These are phyloP conservation scores for Erebia aethiops DNA, from an alignment of 2,888 invertebrate genomes.

Conservation along the genomic window DNA sequence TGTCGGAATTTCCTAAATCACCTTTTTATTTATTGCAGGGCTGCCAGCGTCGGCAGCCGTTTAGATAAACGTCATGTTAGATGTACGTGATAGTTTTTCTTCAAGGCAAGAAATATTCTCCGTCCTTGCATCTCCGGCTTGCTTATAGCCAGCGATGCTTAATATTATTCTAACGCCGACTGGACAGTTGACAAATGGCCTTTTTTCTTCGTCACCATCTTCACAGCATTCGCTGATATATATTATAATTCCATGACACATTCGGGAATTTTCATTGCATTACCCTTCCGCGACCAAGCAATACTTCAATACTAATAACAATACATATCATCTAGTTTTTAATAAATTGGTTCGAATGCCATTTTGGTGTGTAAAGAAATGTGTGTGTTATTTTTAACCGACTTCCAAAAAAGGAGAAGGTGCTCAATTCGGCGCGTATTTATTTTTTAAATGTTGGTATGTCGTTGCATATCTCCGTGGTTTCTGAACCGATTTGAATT, in stretches of 20 bases:
- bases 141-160: constrained; percentile 2
- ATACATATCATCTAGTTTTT: not conserved
- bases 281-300: not conserved
- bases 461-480: too few relatives aligned
- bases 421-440: too few relatives aligned
- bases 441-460: too few relatives aligned
- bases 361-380: too few relatives aligned
- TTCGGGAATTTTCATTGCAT: not conserved
- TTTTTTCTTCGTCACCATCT: not conserved
- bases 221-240: not conserved
- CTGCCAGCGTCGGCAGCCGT: constrained; percentile 66
- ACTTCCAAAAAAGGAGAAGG: too few relatives aligned
- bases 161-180: not conserved
- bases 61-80: constrained; percentile 68
- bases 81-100: constrained; percentile 40
- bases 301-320: too few relatives aligned
- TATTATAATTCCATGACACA: not conserved
- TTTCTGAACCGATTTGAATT: too few relatives aligned
- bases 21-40: constrained; percentile 77
- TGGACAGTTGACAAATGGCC: not conserved
- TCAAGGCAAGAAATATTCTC: constrained; percentile 14
- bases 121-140: constrained; percentile 1
- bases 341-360: not conserved
- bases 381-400: too few relatives aligned
- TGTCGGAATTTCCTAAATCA: constrained; percentile 80